These are phyloP conservation scores for Argyra leucocephala DNA, from an alignment of 2,888 invertebrate species.

Conservation along the genomic window DNA sequence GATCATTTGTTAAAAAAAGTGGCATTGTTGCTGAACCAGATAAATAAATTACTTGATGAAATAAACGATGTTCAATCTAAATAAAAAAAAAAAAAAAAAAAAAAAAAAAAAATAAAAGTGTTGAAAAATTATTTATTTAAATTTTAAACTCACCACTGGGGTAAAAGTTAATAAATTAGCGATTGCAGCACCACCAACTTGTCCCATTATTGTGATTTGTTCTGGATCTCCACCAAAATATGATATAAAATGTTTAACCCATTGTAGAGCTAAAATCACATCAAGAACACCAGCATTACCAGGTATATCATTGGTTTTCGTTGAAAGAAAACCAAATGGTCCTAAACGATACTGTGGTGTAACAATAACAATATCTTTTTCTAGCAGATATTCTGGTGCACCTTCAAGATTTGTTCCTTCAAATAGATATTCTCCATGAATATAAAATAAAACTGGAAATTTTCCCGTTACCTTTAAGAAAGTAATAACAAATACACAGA, in stretches of 20 bases:
- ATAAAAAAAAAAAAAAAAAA: slow-evolving; percentile 12
- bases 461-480: slow-evolving; percentile 25
- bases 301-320: slow-evolving; percentile 45
- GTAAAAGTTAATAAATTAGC: slow-evolving; percentile 44
- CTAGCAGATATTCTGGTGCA: slow-evolving; percentile 42
- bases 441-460: slow-evolving; percentile 41
- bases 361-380: slow-evolving; percentile 45
- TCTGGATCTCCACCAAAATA: slow-evolving; percentile 47
- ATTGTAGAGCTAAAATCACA: slow-evolving; percentile 45
- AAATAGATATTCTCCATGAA: slow-evolving; percentile 43
- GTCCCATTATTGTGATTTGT: slow-evolving; percentile 46
- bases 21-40: slow-evolving; percentile 47
- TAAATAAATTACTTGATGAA: slow-evolving; percentile 46
- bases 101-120: slow-evolving; percentile 1
- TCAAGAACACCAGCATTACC: slow-evolving; percentile 50
- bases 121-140: neutral
- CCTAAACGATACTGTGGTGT: slow-evolving; percentile 46
- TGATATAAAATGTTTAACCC: slow-evolving; percentile 44
- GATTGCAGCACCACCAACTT: slow-evolving; percentile 48
- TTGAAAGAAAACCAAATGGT: slow-evolving; percentile 47
- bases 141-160: slow-evolving; percentile 33
- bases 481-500: neutral
- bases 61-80: slow-evolving; percentile 40
- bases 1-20: slow-evolving; percentile 45
- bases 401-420: slow-evolving; percentile 40